phyloP scores from a whole-genome alignment of 1,140 invertebrate genomes.

The Himalopsyche phryganea region DNA sequence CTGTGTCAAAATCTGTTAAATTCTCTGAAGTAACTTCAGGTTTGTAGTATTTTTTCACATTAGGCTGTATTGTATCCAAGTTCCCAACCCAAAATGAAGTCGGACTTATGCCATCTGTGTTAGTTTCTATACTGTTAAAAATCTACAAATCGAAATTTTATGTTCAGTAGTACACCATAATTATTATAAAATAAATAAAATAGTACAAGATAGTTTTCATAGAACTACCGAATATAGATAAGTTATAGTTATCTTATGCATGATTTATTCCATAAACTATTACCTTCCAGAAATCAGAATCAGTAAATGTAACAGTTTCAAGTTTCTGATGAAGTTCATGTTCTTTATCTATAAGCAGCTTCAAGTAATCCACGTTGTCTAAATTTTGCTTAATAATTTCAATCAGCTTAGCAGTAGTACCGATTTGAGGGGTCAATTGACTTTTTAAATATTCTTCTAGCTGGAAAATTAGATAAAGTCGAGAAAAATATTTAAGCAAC shows the following conservation, averaged over 20 bases:
- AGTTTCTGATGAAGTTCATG: conserved; percentile 10
- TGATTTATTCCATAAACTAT: too few relatives aligned
- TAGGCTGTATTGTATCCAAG: conserved; percentile 20
- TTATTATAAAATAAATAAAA: too few relatives aligned
- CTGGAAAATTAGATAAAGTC: conserved; percentile 18
- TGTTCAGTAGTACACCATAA: too few relatives aligned
- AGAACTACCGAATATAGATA: too few relatives aligned
- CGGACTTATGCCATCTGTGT: conserved; percentile 11
- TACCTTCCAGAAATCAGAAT: conserved; percentile 27
- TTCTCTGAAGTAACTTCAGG: not conserved
- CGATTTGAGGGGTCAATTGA: conserved; percentile 12
- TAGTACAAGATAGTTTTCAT: too few relatives aligned
- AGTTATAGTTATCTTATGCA: too few relatives aligned
- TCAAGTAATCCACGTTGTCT: conserved; percentile 6
- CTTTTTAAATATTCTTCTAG: conserved; percentile 10
- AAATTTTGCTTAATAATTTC: conserved; percentile 16
- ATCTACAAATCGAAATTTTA: conserved; percentile 17
- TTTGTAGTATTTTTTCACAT: conserved; percentile 18
- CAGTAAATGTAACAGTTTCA: conserved; percentile 11
- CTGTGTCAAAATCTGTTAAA: too few relatives aligned
- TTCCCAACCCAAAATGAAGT: conserved; percentile 21
- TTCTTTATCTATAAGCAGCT: not conserved
- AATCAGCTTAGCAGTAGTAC: conserved; percentile 17
- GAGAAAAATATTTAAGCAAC: too few relatives aligned
- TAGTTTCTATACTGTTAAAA: conserved; percentile 24